These are phyloP conservation scores for Trididemnum nubilum DNA, from an alignment of 23 tunicate genomes.

Conservation along the genomic window DNA sequence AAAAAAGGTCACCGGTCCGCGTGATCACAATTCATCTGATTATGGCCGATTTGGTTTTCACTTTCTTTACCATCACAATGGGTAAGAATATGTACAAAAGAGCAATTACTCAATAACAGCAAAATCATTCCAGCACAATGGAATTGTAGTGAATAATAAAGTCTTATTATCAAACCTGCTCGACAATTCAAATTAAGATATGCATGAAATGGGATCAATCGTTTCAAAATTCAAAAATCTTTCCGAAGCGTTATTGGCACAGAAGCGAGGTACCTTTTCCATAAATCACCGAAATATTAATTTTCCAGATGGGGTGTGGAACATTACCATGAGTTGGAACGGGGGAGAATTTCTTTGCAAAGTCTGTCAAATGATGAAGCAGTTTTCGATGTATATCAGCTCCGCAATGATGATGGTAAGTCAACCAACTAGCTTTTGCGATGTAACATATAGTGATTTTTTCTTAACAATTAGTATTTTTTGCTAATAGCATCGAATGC, in stretches of 20 bases:
- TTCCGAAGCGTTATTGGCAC: no score
- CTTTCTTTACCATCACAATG: constrained; percentile 64
- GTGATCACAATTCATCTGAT: constrained; percentile 74
- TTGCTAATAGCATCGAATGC: no score
- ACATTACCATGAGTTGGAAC: constrained; percentile 64
- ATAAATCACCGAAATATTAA: neutral
- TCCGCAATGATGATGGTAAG: constrained; percentile 88
- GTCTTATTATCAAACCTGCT: neutral
- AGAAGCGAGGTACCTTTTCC: neutral
- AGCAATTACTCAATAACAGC: no score
- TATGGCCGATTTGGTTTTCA: constrained; percentile 70
- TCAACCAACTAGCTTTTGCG: neutral
- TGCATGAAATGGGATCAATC: neutral
- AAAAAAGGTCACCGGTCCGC: constrained; percentile 51
- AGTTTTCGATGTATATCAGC: constrained; percentile 88
- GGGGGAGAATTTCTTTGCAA: constrained; percentile 63
- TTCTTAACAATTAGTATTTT: no score
- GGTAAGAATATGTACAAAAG: constrained; percentile 64
- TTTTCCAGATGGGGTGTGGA: constrained; percentile 79
- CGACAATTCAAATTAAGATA: no score
- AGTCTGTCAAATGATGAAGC: constrained; percentile 68
- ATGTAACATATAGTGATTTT: no score
- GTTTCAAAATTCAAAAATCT: no score
- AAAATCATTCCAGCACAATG: no score
- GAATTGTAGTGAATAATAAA: no score